Evolutionary conservation across 2,113 vertebrate species (phyloP), one percentile per base, ranked within the genome.

Genomic region (Solea solea): DNA sequence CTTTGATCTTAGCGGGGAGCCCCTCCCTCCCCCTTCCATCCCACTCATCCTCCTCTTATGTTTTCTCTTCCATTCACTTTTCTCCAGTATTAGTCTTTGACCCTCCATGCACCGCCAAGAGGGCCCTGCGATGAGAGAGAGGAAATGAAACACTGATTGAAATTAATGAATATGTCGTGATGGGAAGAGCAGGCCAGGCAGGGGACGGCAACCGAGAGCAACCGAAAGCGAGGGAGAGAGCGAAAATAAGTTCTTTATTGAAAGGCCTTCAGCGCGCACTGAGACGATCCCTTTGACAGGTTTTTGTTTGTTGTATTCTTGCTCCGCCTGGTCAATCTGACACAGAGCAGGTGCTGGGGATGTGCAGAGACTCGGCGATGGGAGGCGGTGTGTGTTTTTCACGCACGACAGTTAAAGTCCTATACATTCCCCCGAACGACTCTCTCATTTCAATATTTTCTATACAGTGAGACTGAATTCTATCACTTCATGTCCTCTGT

Each of bases 1-100:
- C 89, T 94, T 94, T 94, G 92, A 94, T 93, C 82, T 87, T 70
- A 39, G 78, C 84, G 69, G 90, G 88, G 79, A 83, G 69, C 70
- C 56, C 49, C 50, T 77, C 53, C 62, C 52, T 3, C 53, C 40
- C 66, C 49, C 41, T 42, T 40, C 27, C 49, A 14, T 67, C 57
- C 1, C 67, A 51, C n/a, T 71, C 57, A 45, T 74, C 66, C n/a
- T 61, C 67, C 55, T 82, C 53, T 56, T 60, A 55, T 56, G 55
- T 62, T 49, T 44, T 59, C 25, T 44, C 21, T 28, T 46, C 78
- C 71, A 68, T 76, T 72, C 44, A 16, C 53, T 62, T 54, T 45
- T 28, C 64, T 70, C 53, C 70, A 61, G 56, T 40, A 60, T 66
- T 56, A 69, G 74, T 74, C 64, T 67, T 40, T 34, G 82, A 74